These are phyloP conservation scores for Tetranychus truncatus DNA, from an alignment of 2,888 invertebrate species.

Conservation along the genomic window DNA sequence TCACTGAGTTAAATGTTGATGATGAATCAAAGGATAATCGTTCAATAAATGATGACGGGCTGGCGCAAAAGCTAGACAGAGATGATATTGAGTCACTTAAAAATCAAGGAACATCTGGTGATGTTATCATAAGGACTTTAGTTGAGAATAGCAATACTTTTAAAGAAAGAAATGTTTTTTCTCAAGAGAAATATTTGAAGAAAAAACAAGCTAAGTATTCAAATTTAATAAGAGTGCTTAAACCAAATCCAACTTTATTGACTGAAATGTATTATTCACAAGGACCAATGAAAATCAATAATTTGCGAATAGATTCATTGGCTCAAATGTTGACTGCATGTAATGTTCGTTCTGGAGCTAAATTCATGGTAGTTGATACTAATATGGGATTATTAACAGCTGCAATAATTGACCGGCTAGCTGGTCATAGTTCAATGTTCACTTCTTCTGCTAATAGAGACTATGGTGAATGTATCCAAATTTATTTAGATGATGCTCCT, in stretches of 20 bases:
- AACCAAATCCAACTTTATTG: constrained; percentile 61
- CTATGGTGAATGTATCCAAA: constrained; percentile 29
- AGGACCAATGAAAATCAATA: constrained; percentile 44
- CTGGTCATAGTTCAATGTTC: constrained; percentile 43
- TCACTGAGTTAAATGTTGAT: neutral
- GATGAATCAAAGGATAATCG: constrained; percentile 49
- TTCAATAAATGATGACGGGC: constrained; percentile 55
- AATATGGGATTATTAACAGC: constrained; percentile 67
- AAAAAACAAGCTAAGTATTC: constrained; percentile 89
- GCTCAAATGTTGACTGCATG: constrained; percentile 66
- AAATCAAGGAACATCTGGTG: constrained; percentile 52
- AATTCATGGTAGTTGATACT: constrained; percentile 41
- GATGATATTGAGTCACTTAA: constrained; percentile 63
- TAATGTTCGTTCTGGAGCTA: constrained; percentile 49
- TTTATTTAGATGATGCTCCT: constrained; percentile 29
- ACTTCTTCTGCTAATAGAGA: neutral
- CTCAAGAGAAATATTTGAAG: constrained; percentile 69
- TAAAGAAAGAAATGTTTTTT: constrained; percentile 63
- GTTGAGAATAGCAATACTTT: constrained; percentile 83
- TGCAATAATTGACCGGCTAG: constrained; percentile 50
- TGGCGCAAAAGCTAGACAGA: constrained; percentile 60
- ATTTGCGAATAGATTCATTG: constrained; percentile 65
- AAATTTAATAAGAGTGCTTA: constrained; percentile 56
- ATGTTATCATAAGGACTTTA: constrained; percentile 62
- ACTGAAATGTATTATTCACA: constrained; percentile 64